phyloP scores from a whole-genome alignment of 2,888 invertebrate species.

The Cecidostiba fungosa region DNA sequence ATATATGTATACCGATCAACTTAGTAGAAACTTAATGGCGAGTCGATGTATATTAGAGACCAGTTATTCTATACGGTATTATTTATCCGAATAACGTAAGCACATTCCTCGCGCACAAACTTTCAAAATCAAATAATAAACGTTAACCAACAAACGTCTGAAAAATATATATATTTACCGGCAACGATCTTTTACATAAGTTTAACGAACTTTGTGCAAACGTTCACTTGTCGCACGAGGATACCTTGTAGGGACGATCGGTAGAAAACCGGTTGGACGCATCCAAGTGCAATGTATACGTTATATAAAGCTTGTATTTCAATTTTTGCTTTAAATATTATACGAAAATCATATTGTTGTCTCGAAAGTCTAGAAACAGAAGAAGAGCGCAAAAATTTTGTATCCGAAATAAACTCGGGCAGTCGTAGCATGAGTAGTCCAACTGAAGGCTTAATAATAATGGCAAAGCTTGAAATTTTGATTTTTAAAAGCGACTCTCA shows the following conservation, averaged over 20 bases:
- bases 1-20: conserved; percentile 18
- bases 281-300: background rate
- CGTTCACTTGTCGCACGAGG: background rate
- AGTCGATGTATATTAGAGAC: background rate
- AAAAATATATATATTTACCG: background rate
- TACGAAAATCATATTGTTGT: too few species aligned
- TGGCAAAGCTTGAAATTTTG: too few species aligned
- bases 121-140: background rate
- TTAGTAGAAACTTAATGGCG: conserved; percentile 1
- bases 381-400: too few species aligned
- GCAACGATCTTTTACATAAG: background rate
- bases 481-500: too few species aligned
- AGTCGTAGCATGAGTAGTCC: too few species aligned
- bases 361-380: too few species aligned
- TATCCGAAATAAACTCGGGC: too few species aligned
- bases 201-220: conserved; percentile 3
- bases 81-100: background rate
- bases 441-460: too few species aligned
- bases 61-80: background rate
- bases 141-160: background rate
- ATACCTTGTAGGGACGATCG: background rate
- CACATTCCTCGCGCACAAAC: background rate
- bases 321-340: background rate
- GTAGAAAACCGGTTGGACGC: background rate
- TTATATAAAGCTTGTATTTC: background rate